Percentiles rank a stretch among this genome's conserved stretches.
Evolutionary conservation across 30 jellyfish, hydroid and myxozoan genomes (phyloP).

Genomic region (Cassiopea andromeda): DNA sequence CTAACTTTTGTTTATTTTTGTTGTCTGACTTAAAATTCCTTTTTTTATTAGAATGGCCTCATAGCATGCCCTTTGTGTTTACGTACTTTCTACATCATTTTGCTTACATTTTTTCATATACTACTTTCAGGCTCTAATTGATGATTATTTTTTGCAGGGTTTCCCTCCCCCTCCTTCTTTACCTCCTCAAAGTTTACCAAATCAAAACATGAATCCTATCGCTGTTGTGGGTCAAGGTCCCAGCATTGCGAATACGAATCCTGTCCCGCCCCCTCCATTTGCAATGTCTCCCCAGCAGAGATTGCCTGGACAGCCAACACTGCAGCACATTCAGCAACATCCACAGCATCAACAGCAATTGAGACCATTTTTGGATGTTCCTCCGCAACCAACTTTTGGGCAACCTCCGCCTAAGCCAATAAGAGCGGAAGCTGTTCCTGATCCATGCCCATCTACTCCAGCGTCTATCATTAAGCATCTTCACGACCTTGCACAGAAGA

Average conservation of each 20-base stretch:
- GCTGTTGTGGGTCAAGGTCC: not conserved
- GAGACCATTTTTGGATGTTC: constrained; percentile 15
- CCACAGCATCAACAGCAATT: constrained; percentile 53
- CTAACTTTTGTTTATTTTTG: too few species aligned
- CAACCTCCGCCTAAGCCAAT: constrained; percentile 32
- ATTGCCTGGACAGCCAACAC: constrained; percentile 26
- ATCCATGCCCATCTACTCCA: constrained; percentile 38
- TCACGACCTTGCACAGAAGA: constrained; percentile 65
- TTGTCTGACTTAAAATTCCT: too few species aligned
- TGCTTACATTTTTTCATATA: too few species aligned
- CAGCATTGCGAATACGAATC: constrained; percentile 10
- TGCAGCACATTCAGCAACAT: not conserved
- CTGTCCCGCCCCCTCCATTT: constrained; percentile 32
- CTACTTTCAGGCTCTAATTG: not conserved
- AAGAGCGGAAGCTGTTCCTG: not conserved
- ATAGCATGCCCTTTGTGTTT: too few species aligned
- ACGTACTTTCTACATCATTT: too few species aligned
- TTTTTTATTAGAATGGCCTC: too few species aligned
- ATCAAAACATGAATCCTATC: constrained; percentile 17
- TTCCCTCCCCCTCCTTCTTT: constrained; percentile 30
- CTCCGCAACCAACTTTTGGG: constrained; percentile 21
- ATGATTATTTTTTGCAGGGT: not conserved
- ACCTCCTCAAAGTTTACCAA: constrained; percentile 9
- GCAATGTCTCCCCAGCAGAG: constrained; percentile 15
- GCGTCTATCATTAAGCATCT: constrained; percentile 57